Conservation (phyloP, 2,113 vertebrate genomes). For the Chamaetylas fuelleborni region DNA sequence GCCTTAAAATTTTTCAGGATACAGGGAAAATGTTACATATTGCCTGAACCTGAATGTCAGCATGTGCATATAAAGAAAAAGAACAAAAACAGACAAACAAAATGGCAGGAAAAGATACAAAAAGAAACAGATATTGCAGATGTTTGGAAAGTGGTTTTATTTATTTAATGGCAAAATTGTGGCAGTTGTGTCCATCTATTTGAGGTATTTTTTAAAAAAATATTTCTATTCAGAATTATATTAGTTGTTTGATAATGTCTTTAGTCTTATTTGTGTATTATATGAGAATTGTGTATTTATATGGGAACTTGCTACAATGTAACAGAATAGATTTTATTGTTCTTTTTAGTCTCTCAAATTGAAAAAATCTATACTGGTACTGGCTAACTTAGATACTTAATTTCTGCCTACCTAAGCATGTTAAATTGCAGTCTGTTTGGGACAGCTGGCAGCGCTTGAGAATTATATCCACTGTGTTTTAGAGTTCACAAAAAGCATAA, state of each 20-base stretch:
- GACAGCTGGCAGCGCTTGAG: background rate
- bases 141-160: background rate
- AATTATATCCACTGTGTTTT: background rate
- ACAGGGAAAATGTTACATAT: background rate
- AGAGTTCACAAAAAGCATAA: background rate
- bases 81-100: background rate
- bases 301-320: background rate
- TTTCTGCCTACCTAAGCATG: background rate
- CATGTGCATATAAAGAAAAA: background rate
- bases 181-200: background rate
- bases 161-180: background rate
- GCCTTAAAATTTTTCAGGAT: background rate
- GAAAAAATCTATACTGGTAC: background rate
- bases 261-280: background rate
- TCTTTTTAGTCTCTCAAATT: background rate
- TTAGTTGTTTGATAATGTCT: background rate
- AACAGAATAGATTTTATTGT: background rate
- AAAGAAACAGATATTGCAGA: background rate
- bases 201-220: background rate
- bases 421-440: background rate
- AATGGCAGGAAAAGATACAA: background rate
- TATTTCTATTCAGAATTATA: background rate
- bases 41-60: background rate
- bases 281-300: background rate
- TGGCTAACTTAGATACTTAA: background rate